Base-by-base conservation (phyloP, 2,113 vertebrate genomes). In the Trichechus manatus region DNA sequence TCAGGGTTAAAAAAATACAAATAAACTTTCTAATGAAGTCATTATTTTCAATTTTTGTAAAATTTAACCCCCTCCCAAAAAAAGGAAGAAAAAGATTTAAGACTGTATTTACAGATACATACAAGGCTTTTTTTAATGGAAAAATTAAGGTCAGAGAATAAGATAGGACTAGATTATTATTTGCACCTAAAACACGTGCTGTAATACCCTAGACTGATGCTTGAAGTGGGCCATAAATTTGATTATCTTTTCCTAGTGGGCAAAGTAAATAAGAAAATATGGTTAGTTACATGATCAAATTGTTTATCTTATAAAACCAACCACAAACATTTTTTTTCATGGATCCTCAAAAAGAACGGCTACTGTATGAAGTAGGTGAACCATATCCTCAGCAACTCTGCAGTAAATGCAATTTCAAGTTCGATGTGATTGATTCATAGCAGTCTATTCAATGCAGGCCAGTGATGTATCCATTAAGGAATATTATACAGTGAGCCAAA, bases 101-200 rank as follows among this genome's bases (percentile, higher is more conserved):
- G 23, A 59, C 27, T 25, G 56, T 75, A 9, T 92, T 87, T 68
- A 81, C 42, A 96, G 17, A 77, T 42, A 22, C 9, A 19, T 66
- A 22, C 10, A 77, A 29, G 33, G 33, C 20, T 39, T 89, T 93
- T 96, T 89, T 61, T 82, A 66, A 86, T 78, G 75, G n/a, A 13
- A 92, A 95, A 86, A 82, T 78, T 80, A 97, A 96, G 61, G 19
- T 86, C 39, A 77, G 31, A 91, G 93, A 84, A 61, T 81, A 80
- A 77, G 68, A 61, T 81, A 80, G 70, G 68, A 19, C 25, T 53
- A 31, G 27, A 14, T 91, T 89, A 17, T 5, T 88, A 72, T 78
- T 15, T 82, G 8, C n/a, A 39, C 72, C 44, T 96, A 56, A 92
- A 94, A 83, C 19, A 78, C 3, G 36, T 87, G 74, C 47, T 9